These are phyloP conservation scores for Rachycentron canadum DNA, from an alignment of 2,797 vertebrate genomes.

Conservation along the genomic window DNA sequence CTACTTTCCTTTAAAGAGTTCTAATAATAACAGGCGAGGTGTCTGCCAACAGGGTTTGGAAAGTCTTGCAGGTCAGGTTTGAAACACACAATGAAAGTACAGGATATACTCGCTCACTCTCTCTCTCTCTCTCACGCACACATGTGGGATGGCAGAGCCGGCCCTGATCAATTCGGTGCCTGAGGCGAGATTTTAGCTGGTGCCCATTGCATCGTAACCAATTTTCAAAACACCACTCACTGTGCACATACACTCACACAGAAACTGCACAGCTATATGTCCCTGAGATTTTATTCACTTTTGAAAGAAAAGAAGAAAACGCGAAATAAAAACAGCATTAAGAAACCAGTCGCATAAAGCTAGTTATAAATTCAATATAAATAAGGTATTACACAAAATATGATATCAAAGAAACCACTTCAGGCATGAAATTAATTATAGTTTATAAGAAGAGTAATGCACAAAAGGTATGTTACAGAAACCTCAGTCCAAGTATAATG, in stretches of 20 bases:
- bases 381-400: neutral
- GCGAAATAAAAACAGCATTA: neutral
- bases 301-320: neutral
- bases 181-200: neutral
- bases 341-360: neutral
- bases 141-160: neutral
- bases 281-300: neutral
- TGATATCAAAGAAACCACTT: no score
- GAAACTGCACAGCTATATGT: neutral
- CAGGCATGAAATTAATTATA: no score
- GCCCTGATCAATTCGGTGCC: neutral
- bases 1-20: neutral
- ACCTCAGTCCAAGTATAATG: neutral
- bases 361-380: neutral
- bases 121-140: neutral
- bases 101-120: neutral
- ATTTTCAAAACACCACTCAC: neutral
- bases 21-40: neutral
- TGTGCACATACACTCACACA: neutral
- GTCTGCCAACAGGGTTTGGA: constrained; percentile 46
- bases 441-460: no score
- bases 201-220: neutral
- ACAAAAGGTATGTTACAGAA: neutral
- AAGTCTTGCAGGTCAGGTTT: constrained; percentile 62
- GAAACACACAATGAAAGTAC: constrained; percentile 22